These are phyloP conservation scores for Sesamia inferens DNA, from an alignment of 2,888 invertebrate genomes.

Conservation along the genomic window DNA sequence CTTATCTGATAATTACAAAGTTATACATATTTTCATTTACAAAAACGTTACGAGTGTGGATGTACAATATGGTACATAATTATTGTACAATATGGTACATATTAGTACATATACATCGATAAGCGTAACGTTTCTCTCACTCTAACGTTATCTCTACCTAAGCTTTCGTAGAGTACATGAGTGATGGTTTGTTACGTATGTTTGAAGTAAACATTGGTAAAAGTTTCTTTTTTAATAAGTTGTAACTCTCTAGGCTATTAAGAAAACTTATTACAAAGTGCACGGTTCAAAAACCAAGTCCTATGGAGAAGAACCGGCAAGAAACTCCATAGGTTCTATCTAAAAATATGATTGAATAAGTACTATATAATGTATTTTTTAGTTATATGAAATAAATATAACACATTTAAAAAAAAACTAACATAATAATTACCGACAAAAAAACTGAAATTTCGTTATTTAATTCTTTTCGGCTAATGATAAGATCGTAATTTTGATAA, in stretches of 20 bases:
- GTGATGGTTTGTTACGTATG: background rate
- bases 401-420: background rate
- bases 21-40: background rate
- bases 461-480: too few relatives aligned
- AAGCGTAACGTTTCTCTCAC: too few relatives aligned
- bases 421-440: too few relatives aligned
- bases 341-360: background rate
- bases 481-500: too few relatives aligned
- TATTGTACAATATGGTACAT: too few relatives aligned
- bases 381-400: background rate
- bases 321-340: conserved; percentile 20
- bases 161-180: background rate
- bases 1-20: too few relatives aligned
- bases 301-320: conserved; percentile 48
- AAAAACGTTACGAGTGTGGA: background rate
- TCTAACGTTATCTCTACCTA: too few relatives aligned
- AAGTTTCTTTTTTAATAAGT: background rate
- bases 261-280: background rate
- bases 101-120: too few relatives aligned
- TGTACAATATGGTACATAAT: background rate
- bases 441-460: too few relatives aligned
- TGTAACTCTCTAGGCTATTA: background rate
- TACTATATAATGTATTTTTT: background rate
- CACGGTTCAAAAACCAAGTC: conserved; percentile 19
- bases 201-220: background rate